phyloP scores from a whole-genome alignment of 1,140 invertebrate species.

The Leptinotarsa texana region DNA sequence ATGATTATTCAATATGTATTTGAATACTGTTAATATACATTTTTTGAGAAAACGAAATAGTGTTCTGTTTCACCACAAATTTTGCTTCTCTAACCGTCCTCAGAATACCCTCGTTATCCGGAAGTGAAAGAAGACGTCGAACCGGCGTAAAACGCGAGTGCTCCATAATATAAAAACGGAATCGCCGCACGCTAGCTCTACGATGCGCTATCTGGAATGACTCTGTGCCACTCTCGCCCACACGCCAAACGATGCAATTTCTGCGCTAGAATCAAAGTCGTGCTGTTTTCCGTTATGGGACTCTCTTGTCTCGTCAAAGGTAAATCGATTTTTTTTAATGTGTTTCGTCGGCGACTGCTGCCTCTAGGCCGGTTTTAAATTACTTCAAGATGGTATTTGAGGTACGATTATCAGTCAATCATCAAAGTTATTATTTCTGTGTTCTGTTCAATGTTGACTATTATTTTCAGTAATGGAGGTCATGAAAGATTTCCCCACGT shows the following conservation, averaged over 20 bases:
- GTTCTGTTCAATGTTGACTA: too few species aligned
- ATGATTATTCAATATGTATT: too few species aligned
- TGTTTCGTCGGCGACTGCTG: not conserved
- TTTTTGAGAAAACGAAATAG: too few species aligned
- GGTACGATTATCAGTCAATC: too few species aligned
- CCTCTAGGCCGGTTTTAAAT: not conserved
- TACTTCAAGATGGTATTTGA: not conserved
- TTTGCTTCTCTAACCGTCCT: not conserved
- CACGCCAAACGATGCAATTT: constrained; percentile 27
- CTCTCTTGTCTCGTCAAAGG: constrained; percentile 38
- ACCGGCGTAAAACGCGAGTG: not conserved
- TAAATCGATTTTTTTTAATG: constrained; percentile 25
- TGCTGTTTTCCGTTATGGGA: constrained; percentile 40
- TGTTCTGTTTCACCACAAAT: not conserved
- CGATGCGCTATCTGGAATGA: constrained; percentile 33
- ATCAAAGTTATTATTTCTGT: too few species aligned
- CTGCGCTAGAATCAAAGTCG: constrained; percentile 38
- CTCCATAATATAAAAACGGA: not conserved
- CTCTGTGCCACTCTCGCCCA: constrained; percentile 25
- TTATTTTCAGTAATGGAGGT: too few species aligned
- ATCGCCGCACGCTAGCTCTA: not conserved
- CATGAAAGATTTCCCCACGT: too few species aligned
- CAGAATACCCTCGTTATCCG: not conserved
- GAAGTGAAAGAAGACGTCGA: not conserved
- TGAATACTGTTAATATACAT: too few species aligned